Base-by-base conservation (phyloP, 2,888 invertebrate species). In the Boloria euphrosyne region DNA sequence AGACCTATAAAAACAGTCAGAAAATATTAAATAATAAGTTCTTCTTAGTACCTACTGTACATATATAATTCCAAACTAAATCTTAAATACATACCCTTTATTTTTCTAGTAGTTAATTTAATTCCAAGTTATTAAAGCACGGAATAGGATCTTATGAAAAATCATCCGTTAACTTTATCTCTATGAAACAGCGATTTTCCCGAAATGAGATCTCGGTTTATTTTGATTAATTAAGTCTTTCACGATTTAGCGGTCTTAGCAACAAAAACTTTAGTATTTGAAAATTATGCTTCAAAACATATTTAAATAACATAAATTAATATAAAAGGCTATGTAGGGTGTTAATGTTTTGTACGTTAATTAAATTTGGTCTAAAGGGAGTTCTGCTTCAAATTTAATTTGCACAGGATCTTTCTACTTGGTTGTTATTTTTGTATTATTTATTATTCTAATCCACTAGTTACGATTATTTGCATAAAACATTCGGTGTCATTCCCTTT, bases 201-300 rank as follows among this genome's bases (percentile, higher is more conserved):
- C 44, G n/a, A 49, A 18, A 47, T 16, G 38, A 14, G 27, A 31
- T 51, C 60, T 47, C 47, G 61, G 58, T 57, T 68, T 53, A 52
- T 53, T 68, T 68, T 62, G 47, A 57, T 61, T 65, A 68, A 61
- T 65, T 68, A 67, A 63, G 50, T 18, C 18, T 51, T 44, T 51
- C 43, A 58, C 43, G 62, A 46, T 68, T 52, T 47, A 18, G 31
- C 38, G 3, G 46, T 44, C 43, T 43, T 13, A 27, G 38, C 38
- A 47, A 63, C 2, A 38, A 38, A 38, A 38, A 38, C 31, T 38
- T 38, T 38, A 38, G 31, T 59, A 44, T 38, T 38, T 57, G 7
- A 17, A 43, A 22, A 61, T 54, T 44, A 57, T 31, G 17, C 54
- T 44, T 17, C 55, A 61, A 44, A 38, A 17, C 61, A 13, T 61